Evolutionary conservation across 2,888 invertebrate species (phyloP).

Genomic region (Kryphioiulus occultus): DNA sequence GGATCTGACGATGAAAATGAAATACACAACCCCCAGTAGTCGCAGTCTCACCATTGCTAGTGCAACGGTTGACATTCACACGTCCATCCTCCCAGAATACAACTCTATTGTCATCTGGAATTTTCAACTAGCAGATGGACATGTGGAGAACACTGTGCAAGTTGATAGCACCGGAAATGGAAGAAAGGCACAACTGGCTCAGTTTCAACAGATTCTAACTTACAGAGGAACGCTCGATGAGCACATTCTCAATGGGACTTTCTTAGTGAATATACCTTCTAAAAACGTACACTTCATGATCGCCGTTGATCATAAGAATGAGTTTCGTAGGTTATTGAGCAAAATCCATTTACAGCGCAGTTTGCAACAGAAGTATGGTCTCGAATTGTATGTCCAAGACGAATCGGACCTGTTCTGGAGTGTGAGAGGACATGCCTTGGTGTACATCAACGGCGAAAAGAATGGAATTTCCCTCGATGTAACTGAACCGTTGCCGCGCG

Average conservation of each 20-base stretch:
- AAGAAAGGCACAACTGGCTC: conserved; percentile 36
- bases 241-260: conserved; percentile 10
- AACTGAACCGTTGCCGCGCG: neutral
- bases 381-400: conserved; percentile 40
- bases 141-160: conserved; percentile 52
- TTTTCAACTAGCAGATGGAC: conserved; percentile 51
- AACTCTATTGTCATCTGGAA: conserved; percentile 49
- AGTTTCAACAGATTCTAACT: conserved; percentile 43
- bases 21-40: conserved; percentile 45
- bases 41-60: conserved; percentile 45
- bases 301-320: conserved; percentile 39
- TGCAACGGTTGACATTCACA: conserved; percentile 49
- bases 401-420: conserved; percentile 37
- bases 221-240: conserved; percentile 39
- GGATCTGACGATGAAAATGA: conserved; percentile 50
- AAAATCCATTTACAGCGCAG: conserved; percentile 32
- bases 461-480: neutral
- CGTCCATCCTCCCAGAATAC: conserved; percentile 50
- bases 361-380: conserved; percentile 41
- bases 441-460: neutral
- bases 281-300: conserved; percentile 12
- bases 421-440: neutral
- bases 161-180: conserved; percentile 41
- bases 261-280: conserved; percentile 21
- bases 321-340: neutral